phyloP scores from a whole-genome alignment of 2,888 invertebrate genomes.

The Helleia helle region DNA sequence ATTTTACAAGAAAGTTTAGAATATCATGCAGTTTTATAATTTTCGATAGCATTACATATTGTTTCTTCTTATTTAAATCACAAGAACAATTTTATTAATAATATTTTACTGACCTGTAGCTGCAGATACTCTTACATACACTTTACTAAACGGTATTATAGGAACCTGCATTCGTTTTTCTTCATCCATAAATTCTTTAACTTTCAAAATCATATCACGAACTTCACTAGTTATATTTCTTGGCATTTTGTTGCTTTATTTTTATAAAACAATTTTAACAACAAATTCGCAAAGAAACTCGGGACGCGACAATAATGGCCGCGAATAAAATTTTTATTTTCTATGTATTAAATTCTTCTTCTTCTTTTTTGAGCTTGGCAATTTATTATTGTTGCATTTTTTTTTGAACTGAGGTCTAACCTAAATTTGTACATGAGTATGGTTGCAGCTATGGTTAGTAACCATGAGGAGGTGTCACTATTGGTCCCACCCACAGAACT shows the following conservation, averaged over 20 bases:
- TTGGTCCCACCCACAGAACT: too few relatives aligned
- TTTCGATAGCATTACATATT: too few relatives aligned
- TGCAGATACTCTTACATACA: slow-evolving; percentile 59
- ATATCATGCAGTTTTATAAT: too few relatives aligned
- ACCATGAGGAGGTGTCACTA: too few relatives aligned
- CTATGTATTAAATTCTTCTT: neutral
- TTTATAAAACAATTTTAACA: slow-evolving; percentile 12
- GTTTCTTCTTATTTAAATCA: too few relatives aligned
- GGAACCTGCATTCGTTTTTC: slow-evolving; percentile 68
- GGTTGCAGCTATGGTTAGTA: too few relatives aligned
- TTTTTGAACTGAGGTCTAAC: too few relatives aligned
- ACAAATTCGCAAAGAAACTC: too few relatives aligned
- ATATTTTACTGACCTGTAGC: slow-evolving; percentile 58
- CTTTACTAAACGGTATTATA: slow-evolving; percentile 63
- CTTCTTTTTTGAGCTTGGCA: neutral
- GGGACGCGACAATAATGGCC: slow-evolving; percentile 17
- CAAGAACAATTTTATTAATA: too few relatives aligned
- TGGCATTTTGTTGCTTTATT: slow-evolving; percentile 42
- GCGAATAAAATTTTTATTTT: slow-evolving; percentile 9
- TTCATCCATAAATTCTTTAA: slow-evolving; percentile 67
- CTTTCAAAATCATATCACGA: slow-evolving; percentile 62
- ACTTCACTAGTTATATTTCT: slow-evolving; percentile 64
- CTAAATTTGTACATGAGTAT: too few relatives aligned
- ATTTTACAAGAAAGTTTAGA: too few relatives aligned
- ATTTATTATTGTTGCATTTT: too few relatives aligned